Conservation (phyloP, 2,797 vertebrate genomes). For the Neomorphus geoffroyi region DNA sequence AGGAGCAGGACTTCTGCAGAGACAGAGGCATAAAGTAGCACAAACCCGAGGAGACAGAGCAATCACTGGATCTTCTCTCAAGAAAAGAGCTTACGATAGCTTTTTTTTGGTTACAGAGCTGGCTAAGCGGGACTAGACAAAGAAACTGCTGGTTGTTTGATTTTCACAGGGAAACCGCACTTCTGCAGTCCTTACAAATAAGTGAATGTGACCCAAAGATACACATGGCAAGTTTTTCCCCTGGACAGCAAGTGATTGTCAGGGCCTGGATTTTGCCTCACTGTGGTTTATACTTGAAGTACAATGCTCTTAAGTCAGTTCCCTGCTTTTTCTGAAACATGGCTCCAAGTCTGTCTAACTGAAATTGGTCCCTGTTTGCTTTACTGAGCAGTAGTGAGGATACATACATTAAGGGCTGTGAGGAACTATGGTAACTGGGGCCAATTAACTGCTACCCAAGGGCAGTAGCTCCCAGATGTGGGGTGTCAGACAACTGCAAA, state of each 20-base stretch:
- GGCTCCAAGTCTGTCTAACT: not conserved
- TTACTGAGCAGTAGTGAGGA: slow-evolving; percentile 8
- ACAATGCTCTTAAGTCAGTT: not conserved
- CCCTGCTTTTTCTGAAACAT: not conserved
- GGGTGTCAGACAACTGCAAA: slow-evolving; percentile 22
- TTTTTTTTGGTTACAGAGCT: not conserved
- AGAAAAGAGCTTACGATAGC: not conserved
- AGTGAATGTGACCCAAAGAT: not conserved
- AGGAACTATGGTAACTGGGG: slow-evolving; percentile 9
- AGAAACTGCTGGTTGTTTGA: not conserved
- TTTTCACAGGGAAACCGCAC: not conserved
- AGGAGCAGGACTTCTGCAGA: not conserved
- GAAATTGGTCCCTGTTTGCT: slow-evolving; percentile 38
- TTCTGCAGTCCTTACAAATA: not conserved
- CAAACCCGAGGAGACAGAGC: not conserved
- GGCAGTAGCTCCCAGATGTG: slow-evolving; percentile 46
- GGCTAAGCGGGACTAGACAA: not conserved
- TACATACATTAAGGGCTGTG: not conserved
- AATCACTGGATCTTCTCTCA: not conserved
- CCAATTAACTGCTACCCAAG: slow-evolving; percentile 46
- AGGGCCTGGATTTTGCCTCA: not conserved
- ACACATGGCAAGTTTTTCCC: not conserved
- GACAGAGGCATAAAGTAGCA: not conserved
- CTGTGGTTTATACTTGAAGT: not conserved
- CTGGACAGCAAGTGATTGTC: not conserved